Percentiles rank a stretch among this genome's conserved stretches.
Conservation (phyloP, 2,113 vertebrate genomes). For the Tenrec ecaudatus region DNA sequence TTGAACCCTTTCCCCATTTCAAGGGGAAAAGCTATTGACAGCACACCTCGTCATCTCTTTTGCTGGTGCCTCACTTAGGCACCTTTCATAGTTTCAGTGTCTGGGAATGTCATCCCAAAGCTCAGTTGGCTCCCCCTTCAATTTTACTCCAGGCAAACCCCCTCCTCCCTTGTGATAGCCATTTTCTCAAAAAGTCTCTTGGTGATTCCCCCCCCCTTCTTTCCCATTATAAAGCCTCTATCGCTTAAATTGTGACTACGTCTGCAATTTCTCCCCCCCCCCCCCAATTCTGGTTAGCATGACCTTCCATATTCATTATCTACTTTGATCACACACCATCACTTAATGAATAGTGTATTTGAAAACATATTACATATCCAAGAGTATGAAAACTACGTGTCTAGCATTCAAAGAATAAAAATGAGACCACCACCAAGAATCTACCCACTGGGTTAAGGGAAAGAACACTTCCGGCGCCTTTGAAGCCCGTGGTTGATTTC, state of each 20-base stretch:
- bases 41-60: no score
- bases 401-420: constrained; percentile 31
- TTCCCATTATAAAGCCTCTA: no score
- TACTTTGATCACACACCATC: neutral
- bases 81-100: no score
- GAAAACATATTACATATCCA: neutral
- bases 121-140: no score
- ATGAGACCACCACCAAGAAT: neutral
- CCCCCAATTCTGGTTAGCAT: neutral
- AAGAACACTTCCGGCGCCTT: neutral
- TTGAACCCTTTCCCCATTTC: no score
- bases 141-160: no score
- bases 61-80: no score
- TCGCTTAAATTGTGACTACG: no score
- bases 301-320: neutral
- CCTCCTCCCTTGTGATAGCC: no score
- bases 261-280: neutral
- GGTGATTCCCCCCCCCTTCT: no score
- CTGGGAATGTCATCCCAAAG: no score
- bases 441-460: neutral
- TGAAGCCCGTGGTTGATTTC: neutral
- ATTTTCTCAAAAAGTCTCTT: neutral
- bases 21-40: no score
- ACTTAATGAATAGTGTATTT: neutral
- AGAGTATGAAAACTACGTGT: neutral